Evolutionary conservation across 2,797 vertebrate species (phyloP).

Genomic region (Okamejei kenojei): DNA sequence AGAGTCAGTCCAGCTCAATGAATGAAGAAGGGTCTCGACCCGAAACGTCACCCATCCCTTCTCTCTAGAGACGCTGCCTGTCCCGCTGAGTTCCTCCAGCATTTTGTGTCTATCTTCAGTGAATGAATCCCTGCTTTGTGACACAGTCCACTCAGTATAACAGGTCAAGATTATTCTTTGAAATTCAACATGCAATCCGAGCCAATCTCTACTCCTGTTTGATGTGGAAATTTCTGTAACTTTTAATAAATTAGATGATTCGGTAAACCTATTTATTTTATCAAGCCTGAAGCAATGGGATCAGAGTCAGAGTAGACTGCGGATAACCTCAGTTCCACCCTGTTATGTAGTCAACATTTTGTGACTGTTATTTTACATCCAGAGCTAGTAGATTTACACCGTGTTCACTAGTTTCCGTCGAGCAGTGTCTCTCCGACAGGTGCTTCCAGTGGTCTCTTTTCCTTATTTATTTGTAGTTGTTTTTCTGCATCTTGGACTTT

Average conservation of each 20-base stretch:
- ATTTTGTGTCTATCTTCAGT: background rate
- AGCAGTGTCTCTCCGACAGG: background rate
- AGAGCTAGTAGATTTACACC: background rate
- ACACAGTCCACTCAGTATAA: background rate
- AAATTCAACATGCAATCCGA: background rate
- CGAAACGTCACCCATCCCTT: no score
- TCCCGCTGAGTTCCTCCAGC: no score
- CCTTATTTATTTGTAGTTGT: background rate
- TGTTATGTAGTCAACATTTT: background rate
- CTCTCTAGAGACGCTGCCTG: no score
- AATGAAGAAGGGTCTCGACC: no score
- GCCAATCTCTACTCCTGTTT: conserved; percentile 12
- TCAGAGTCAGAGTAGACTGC: background rate
- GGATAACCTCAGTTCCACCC: background rate
- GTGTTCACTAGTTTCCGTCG: background rate
- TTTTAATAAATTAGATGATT: background rate
- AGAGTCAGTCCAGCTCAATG: no score
- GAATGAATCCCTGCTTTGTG: background rate
- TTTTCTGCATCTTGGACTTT: background rate
- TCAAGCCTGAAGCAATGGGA: background rate
- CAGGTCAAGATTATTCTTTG: background rate
- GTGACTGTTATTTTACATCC: background rate
- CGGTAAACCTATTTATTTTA: background rate
- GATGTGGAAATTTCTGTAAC: conserved; percentile 2
- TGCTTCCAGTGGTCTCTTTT: background rate